A percentile compares a stretch with the other conserved stretches of the same genome.
phyloP scores from a whole-genome alignment of 2,797 vertebrate genomes.

The Argyrosomus regius region DNA sequence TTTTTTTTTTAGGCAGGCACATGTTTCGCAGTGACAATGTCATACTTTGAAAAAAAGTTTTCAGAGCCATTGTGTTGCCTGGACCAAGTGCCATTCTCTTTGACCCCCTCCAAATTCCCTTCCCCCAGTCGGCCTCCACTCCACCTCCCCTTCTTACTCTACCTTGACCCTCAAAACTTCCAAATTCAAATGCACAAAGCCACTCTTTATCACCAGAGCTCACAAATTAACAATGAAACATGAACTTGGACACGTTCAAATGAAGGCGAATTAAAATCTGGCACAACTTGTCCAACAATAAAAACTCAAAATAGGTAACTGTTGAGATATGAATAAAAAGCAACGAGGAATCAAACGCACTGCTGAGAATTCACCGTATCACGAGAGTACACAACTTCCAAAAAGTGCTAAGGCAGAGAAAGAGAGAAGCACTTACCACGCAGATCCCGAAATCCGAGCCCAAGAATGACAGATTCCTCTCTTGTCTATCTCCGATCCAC shows the following conservation, averaged over 20 bases:
- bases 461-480: constrained; percentile 85
- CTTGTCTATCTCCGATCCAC: constrained; percentile 85
- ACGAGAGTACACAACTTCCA: constrained; percentile 39
- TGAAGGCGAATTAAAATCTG: background rate
- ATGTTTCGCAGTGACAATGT: constrained; percentile 44
- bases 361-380: constrained; percentile 8
- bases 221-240: constrained; percentile 78
- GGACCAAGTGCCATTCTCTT: constrained; percentile 58
- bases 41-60: constrained; percentile 57
- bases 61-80: constrained; percentile 52
- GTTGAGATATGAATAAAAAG: constrained; percentile 34
- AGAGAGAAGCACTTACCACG: constrained; percentile 86
- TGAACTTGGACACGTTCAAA: constrained; percentile 43
- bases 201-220: constrained; percentile 61
- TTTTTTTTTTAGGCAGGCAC: constrained; percentile 19
- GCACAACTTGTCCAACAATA: background rate
- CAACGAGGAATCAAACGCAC: background rate
- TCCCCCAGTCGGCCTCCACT: constrained; percentile 70
- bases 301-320: constrained; percentile 32
- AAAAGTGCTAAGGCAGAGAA: constrained; percentile 41
- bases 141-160: constrained; percentile 70
- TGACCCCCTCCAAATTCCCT: constrained; percentile 67
- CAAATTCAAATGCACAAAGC: constrained; percentile 90
- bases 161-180: constrained; percentile 88
- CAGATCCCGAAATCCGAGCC: constrained; percentile 83